Evolutionary conservation across 2,113 vertebrate species (phyloP).

Genomic region (Onychostruthus taczanowskii): DNA sequence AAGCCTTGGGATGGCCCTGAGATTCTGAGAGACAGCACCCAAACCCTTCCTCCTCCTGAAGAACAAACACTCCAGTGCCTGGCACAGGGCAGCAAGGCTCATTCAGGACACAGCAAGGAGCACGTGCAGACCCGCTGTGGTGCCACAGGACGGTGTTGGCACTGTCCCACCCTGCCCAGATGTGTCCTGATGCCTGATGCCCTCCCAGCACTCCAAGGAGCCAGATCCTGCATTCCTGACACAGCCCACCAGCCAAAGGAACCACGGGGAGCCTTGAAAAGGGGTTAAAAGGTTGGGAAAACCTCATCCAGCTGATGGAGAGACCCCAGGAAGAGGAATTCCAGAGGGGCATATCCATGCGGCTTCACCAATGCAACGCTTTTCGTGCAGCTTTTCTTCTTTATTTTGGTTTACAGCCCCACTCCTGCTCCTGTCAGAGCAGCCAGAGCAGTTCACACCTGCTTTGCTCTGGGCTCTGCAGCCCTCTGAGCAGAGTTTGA

Average conservation of each 20-base stretch:
- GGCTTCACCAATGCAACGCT: rapidly evolving
- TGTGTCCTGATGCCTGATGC: rapidly evolving
- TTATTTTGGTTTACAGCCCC: background rate
- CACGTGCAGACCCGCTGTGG: rapidly evolving
- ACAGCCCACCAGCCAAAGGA: background rate
- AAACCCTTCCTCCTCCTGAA: background rate
- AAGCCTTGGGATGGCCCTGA: background rate
- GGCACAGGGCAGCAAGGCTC: background rate
- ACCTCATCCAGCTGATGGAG: background rate
- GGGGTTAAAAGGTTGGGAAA: background rate
- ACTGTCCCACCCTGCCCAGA: background rate
- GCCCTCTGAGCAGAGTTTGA: background rate
- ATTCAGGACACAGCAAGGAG: background rate
- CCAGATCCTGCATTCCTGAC: background rate
- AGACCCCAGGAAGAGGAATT: background rate
- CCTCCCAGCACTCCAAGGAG: background rate
- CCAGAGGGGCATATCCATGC: background rate
- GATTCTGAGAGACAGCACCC: background rate
- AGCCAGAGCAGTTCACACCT: background rate
- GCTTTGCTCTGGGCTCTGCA: background rate
- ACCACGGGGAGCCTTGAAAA: rapidly evolving
- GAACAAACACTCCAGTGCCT: background rate
- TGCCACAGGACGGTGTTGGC: background rate
- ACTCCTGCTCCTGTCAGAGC: background rate
- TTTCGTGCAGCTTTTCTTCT: background rate